phyloP scores from a whole-genome alignment of 1,140 invertebrate genomes.

The Pachyrhynchus sulphureomaculatus region DNA sequence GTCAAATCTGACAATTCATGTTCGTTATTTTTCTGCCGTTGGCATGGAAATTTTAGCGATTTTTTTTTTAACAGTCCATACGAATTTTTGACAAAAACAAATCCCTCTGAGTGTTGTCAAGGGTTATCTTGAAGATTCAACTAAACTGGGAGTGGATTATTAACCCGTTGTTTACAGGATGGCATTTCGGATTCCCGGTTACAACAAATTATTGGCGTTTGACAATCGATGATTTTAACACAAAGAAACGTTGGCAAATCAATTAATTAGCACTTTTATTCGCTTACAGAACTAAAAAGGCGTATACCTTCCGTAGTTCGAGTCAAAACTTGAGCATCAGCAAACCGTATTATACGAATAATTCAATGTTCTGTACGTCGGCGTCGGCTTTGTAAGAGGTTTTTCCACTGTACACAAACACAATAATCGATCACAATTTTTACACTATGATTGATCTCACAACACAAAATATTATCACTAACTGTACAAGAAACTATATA shows the following conservation, averaged over 20 bases:
- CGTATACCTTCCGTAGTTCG: slow-evolving; percentile 42
- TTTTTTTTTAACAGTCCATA: not conserved
- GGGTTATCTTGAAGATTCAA: not conserved
- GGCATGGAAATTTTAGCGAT: not conserved
- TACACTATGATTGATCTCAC: slow-evolving; percentile 45
- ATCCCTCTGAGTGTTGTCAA: not conserved
- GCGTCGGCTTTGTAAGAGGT: slow-evolving; percentile 49
- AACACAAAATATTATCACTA: slow-evolving; percentile 55
- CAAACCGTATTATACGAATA: slow-evolving; percentile 44
- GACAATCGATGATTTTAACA: slow-evolving; percentile 44
- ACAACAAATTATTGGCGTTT: slow-evolving; percentile 49
- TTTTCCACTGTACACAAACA: slow-evolving; percentile 48
- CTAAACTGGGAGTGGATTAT: slow-evolving; percentile 11
- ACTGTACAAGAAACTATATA: slow-evolving; percentile 54
- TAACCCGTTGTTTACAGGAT: slow-evolving; percentile 44
- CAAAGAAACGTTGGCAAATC: slow-evolving; percentile 43
- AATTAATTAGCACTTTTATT: slow-evolving; percentile 17
- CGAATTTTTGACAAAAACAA: not conserved
- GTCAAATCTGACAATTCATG: not conserved
- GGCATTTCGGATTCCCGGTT: slow-evolving; percentile 50
- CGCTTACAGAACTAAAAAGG: slow-evolving; percentile 1
- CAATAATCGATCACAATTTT: slow-evolving; percentile 48
- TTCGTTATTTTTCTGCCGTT: slow-evolving; percentile 5
- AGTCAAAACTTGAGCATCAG: slow-evolving; percentile 37
- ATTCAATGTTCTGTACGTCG: slow-evolving; percentile 39